Evolutionary conservation across 1,140 invertebrate genomes (phyloP), one percentile per base, ranked within the genome.

Genomic region (Cydia amplana): DNA sequence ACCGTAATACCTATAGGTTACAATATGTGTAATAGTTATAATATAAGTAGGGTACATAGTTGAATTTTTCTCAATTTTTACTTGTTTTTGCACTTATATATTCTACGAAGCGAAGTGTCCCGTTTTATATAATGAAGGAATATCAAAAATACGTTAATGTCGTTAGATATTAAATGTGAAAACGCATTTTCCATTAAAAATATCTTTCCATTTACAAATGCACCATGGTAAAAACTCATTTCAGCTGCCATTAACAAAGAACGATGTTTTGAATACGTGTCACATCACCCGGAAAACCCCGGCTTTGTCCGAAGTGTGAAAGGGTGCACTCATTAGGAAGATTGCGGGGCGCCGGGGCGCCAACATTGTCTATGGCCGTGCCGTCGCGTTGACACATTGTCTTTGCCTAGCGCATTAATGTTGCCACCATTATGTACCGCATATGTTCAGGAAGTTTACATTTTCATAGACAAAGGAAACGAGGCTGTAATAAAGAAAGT

Each of bases 261-360:
- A 78, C 80, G 79, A 80, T 80, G 82, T 78, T 78, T 78, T 90
- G 87, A 88, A 89, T 89, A 88, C 87, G 81, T 86, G 87, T 86
- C 85, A 89, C 85, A 84, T 88, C 89, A 91, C 84, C 85, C 89
- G 88, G 83, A 85, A 89, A 91, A 89, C 88, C 90, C 87, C 82
- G 77, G 86, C 91, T 90, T 91, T 91, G 90, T 91, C 81, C 84
- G 78, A 81, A 87, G 89, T 91, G 91, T 92, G 89, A 92, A 92
- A 92, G 91, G 89, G 87, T 86, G 89, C 89, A 92, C 89, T 92
- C 91, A 92, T 92, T 92, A 92, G 91, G 89, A 92, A 92, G 91
- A 92, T 91, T 92, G 91, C 88, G 84, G 88, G 88, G 89, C 85
- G 87, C 83, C 55, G 78, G n/a, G n/a, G n/a, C n/a, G 80, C 80